These are phyloP conservation scores for Drosophila jambulina DNA, from an alignment of 1,140 invertebrate genomes.

Conservation along the genomic window DNA sequence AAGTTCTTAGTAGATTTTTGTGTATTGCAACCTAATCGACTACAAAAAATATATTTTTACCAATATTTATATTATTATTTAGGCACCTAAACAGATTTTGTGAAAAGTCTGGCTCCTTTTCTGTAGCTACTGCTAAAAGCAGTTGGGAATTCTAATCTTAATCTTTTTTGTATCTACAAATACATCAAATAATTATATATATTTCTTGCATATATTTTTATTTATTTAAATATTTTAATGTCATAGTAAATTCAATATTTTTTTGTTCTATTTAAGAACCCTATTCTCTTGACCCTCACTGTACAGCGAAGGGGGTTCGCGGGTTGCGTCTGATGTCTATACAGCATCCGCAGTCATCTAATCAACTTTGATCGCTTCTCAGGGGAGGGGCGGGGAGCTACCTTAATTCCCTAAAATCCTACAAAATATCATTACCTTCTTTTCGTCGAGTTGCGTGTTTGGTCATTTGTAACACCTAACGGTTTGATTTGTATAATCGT, in stretches of 20 bases:
- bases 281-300: not conserved
- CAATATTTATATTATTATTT: too few relatives aligned
- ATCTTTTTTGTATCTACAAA: not conserved
- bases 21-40: too few relatives aligned
- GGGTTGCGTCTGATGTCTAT: constrained; percentile 7
- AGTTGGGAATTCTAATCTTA: too few relatives aligned
- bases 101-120: too few relatives aligned
- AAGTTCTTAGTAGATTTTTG: too few relatives aligned
- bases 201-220: too few relatives aligned
- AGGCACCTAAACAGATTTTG: too few relatives aligned
- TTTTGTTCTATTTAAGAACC: not conserved
- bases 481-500: constrained; percentile 72
- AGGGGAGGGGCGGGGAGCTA: constrained; percentile 14
- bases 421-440: not conserved
- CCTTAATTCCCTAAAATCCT: constrained; percentile 28
- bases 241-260: not conserved
- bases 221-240: not conserved
- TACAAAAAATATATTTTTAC: too few relatives aligned
- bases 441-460: constrained; percentile 54
- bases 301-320: not conserved
- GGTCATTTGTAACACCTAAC: constrained; percentile 79
- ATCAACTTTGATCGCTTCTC: constrained; percentile 68
- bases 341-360: constrained; percentile 73
- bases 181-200: too few relatives aligned
- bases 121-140: too few relatives aligned